Evolutionary conservation across 2,888 invertebrate genomes (phyloP), one percentile per base, ranked within the genome.

Genomic region (Hanleya hanleyi): DNA sequence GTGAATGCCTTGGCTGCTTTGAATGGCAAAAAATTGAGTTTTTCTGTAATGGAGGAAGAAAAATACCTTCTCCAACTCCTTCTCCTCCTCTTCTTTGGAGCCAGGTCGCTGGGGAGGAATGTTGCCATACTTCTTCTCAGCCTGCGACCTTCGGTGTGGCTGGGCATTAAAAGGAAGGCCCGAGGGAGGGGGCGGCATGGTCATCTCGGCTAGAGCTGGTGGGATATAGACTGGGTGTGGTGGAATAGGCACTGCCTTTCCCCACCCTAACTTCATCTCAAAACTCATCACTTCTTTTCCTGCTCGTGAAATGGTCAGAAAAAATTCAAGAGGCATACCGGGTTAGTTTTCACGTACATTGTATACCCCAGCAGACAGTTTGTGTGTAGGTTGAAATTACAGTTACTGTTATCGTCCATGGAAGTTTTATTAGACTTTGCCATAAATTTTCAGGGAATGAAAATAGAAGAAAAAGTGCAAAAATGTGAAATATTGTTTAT

Each of bases 141-240:
- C 38, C 69, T 22, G 70, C 15, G 35, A 22, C 12, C 64, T 18
- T 18, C 57, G 22, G 29, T 57, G 33, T 12, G 97, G 97, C 91
- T 99, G 98, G 67, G 98, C 98, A 92, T 99, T 99, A 92, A 99
- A 99, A 3, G 99, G 99, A 85, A 99, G 93, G 3, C 99, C 99
- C 69, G 98, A 97, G 47, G 94, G 93, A 69, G 97, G 96, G 81
- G 97, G 97, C 76, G 97, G 97, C 90, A 97, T 93, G 0, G 96
- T 95, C 68, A 96, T 91, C 87, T 96, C 95, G 85, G 95, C 92
- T 69, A 90, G 81, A 1, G 94, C 92, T 38, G 98, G 98, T 67
- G 99, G 99, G 88, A 99, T 96, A 92, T 98, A 99, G 89, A 99
- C 96, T 1, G 99, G 99, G 90, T 97, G 96, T 5, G 97, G 95